Conservation (phyloP, 2,888 invertebrate species). For the Erebia aethiops region DNA sequence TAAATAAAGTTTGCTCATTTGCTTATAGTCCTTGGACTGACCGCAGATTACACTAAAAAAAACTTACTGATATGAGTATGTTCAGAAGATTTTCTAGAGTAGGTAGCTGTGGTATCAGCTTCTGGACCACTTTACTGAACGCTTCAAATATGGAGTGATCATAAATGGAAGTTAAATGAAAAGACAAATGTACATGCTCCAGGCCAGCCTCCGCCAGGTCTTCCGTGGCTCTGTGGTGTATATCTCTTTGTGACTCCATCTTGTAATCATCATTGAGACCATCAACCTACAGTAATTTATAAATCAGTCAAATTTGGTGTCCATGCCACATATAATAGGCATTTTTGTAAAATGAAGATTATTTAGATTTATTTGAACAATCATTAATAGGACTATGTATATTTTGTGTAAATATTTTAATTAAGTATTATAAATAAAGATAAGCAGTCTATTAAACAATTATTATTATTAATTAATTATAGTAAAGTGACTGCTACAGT, state of each 20-base stretch:
- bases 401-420: no score
- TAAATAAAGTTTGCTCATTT: no score
- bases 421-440: no score
- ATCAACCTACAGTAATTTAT: conserved; percentile 86
- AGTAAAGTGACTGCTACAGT: no score
- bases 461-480: no score
- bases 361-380: no score
- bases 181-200: conserved; percentile 95
- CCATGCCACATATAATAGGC: neutral
- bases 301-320: conserved; percentile 5
- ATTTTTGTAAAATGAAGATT: no score
- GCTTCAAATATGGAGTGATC: conserved; percentile 99
- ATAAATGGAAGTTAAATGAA: conserved; percentile 99
- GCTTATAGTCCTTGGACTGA: no score
- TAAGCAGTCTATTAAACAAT: no score
- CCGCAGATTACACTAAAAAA: no score
- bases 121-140: conserved; percentile 99
- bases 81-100: conserved; percentile 98
- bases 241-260: conserved; percentile 99
- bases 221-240: conserved; percentile 97
- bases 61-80: conserved; percentile 96
- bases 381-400: no score
- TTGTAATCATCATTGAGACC: conserved; percentile 99
- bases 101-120: conserved; percentile 97
- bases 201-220: conserved; percentile 94